A percentile compares a stretch with the other conserved stretches of the same genome.
Evolutionary conservation across 2,113 vertebrate species (phyloP).

Genomic region (Chloropsis hardwickii): DNA sequence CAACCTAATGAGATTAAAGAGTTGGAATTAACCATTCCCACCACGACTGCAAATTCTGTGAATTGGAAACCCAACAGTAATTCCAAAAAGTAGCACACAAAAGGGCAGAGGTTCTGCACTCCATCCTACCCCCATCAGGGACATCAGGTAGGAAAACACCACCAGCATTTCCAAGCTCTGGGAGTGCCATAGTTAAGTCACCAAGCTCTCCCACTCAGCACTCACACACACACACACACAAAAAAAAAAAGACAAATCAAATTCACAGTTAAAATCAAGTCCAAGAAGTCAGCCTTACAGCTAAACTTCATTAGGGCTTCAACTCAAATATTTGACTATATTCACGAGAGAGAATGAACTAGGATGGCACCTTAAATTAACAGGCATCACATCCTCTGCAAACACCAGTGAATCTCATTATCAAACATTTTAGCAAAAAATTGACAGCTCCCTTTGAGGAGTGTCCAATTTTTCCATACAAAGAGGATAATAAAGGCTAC

Average conservation of each 20-base stretch:
- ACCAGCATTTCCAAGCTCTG: not conserved
- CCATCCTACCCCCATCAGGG: not conserved
- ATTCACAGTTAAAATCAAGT: not conserved
- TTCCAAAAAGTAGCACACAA: not conserved
- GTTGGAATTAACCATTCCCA: not conserved
- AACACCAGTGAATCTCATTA: not conserved
- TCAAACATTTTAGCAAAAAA: not conserved
- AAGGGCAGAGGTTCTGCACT: not conserved
- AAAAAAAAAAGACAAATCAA: not conserved
- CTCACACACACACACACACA: rapidly evolving
- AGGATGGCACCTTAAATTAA: not conserved
- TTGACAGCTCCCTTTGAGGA: not conserved
- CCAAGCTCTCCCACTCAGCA: not conserved
- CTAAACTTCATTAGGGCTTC: not conserved
- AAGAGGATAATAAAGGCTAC: not conserved
- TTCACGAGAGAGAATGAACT: not conserved
- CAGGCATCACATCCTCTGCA: not conserved
- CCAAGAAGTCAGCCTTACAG: not conserved
- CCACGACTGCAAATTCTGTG: rapidly evolving
- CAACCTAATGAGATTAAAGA: not conserved
- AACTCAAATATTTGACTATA: not conserved
- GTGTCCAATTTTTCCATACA: not conserved
- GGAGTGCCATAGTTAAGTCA: not conserved
- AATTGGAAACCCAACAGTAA: not conserved
- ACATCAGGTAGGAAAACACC: not conserved